Percentiles rank a stretch among this genome's conserved stretches.
These are phyloP conservation scores for Panulirus ornatus DNA, from an alignment of 1,140 invertebrate species.

Conservation along the genomic window DNA sequence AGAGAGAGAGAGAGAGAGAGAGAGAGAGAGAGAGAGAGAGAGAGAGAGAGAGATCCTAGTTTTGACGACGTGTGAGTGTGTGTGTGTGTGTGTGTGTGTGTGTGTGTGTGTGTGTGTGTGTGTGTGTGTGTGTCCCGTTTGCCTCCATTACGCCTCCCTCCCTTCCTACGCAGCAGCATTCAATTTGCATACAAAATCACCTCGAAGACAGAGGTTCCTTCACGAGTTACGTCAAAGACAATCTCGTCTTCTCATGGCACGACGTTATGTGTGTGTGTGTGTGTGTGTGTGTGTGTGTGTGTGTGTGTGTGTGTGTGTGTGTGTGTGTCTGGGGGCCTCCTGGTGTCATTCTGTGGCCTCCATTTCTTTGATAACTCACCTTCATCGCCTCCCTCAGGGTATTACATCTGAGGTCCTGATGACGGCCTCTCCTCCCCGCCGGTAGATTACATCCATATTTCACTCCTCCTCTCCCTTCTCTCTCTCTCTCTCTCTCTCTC, in stretches of 20 bases:
- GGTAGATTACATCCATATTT: neutral
- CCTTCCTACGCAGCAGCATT: neutral
- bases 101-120: slow-evolving; percentile 7
- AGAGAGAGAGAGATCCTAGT: neutral
- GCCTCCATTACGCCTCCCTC: neutral
- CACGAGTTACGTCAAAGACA: no score
- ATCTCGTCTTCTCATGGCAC: neutral
- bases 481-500: neutral
- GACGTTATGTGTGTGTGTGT: no score
- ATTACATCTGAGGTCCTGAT: neutral
- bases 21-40: no score
- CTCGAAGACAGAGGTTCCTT: no score
- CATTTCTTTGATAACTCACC: neutral
- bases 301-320: slow-evolving; percentile 33
- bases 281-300: slow-evolving; percentile 36
- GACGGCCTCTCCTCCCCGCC: neutral
- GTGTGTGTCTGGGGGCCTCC: neutral
- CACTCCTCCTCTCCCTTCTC: neutral
- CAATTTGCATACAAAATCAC: no score
- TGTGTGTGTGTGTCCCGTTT: neutral
- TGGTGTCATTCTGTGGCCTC: neutral
- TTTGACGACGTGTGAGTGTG: neutral
- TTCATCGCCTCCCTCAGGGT: neutral
- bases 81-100: slow-evolving; percentile 7
- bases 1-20: no score